Conservation (phyloP, 2,113 vertebrate species). For the Penelope pileata region DNA sequence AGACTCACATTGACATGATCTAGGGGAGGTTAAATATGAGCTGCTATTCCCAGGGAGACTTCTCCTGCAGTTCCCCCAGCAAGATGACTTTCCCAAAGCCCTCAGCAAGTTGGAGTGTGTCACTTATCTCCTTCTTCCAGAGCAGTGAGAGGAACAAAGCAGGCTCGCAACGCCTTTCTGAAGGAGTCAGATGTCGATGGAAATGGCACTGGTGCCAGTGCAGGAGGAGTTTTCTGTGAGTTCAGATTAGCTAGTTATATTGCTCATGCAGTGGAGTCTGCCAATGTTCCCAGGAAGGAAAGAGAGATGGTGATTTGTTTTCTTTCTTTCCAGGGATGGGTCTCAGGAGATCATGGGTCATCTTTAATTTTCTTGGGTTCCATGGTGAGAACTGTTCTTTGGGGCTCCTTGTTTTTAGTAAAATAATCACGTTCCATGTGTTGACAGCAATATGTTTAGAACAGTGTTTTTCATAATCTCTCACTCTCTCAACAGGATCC, state of each 20-base stretch:
- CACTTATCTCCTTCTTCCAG: slow-evolving; percentile 32
- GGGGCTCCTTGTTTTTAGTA: background rate
- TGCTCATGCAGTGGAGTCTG: background rate
- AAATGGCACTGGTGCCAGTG: background rate
- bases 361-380: background rate
- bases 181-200: background rate
- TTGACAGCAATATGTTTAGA: background rate
- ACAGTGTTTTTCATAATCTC: background rate
- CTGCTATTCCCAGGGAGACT: slow-evolving; percentile 52
- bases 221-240: background rate
- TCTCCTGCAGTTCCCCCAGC: slow-evolving; percentile 15
- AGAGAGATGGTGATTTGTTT: background rate
- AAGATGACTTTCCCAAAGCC: slow-evolving; percentile 64
- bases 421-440: background rate
- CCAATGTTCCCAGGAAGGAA: background rate
- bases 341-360: background rate
- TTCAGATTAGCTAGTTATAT: background rate
- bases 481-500: background rate
- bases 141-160: background rate
- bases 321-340: background rate
- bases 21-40: slow-evolving; percentile 66
- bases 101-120: slow-evolving; percentile 14
- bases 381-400: background rate
- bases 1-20: slow-evolving; percentile 64
- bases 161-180: background rate